A percentile compares a stretch with the other conserved stretches of the same genome.
Evolutionary conservation across 2,797 vertebrate genomes (phyloP).

Genomic region (Pygocentrus nattereri): DNA sequence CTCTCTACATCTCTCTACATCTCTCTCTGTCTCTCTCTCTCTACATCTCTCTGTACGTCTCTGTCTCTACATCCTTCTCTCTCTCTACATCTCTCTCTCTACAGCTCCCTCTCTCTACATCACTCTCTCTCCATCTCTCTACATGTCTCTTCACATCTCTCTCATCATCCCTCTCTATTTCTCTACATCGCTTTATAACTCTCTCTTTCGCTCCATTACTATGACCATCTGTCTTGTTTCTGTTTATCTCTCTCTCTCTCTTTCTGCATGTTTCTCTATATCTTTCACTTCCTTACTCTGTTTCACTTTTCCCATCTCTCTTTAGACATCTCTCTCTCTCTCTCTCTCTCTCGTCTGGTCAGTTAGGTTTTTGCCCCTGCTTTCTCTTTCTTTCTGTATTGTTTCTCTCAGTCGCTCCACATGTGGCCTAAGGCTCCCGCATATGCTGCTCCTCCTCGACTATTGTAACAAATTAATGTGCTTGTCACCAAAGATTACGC

Average conservation of each 20-base stretch:
- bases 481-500: constrained; percentile 62
- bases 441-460: constrained; percentile 59
- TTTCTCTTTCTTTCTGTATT: constrained; percentile 46
- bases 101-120: neutral
- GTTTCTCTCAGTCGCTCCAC: constrained; percentile 50
- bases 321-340: neutral
- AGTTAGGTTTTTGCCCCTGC: neutral
- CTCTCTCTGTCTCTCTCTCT: neutral
- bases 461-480: constrained; percentile 65
- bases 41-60: neutral
- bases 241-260: neutral
- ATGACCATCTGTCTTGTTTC: neutral
- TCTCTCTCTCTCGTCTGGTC: neutral
- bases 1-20: neutral
- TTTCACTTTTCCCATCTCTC: neutral
- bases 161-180: neutral
- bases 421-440: constrained; percentile 58
- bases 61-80: neutral
- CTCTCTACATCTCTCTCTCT: constrained; percentile 28
- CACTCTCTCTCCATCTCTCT: neutral
- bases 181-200: neutral
- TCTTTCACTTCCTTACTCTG: neutral
- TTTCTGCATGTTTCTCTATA: neutral
- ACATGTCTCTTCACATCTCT: neutral
- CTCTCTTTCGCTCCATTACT: neutral